phyloP scores from a whole-genome alignment of 2,888 invertebrate genomes.

The Halocaridina rubra region DNA sequence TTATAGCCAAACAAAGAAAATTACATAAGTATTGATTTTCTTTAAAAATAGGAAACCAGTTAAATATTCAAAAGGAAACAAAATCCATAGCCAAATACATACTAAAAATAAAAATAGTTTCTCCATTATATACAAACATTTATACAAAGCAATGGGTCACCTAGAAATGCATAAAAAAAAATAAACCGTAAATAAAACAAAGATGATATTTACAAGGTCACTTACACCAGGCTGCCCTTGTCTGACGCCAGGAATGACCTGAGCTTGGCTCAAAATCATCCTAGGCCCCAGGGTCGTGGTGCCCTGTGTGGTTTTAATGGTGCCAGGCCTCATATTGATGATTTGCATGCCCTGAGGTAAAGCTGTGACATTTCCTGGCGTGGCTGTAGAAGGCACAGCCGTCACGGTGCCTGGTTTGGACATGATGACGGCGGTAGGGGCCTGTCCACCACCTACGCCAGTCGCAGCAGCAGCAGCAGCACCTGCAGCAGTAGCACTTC shows the following conservation, averaged over 20 bases:
- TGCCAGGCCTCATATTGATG: constrained; percentile 54
- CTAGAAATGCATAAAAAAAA: no score
- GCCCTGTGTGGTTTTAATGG: constrained; percentile 49
- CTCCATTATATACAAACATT: no score
- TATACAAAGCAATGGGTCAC: no score
- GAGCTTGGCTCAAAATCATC: constrained; percentile 60
- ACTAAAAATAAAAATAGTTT: neutral
- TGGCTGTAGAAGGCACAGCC: constrained; percentile 47
- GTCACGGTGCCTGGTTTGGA: constrained; percentile 61
- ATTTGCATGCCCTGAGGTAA: constrained; percentile 61
- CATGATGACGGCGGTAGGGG: constrained; percentile 56
- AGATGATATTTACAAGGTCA: no score
- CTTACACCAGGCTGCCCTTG: constrained; percentile 85
- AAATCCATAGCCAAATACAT: no score
- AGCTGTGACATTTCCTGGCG: constrained; percentile 47
- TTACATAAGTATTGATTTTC: no score
- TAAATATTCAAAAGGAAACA: no score
- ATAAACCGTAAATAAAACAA: no score
- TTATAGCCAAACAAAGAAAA: no score
- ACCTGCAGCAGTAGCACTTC: constrained; percentile 35
- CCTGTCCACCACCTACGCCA: constrained; percentile 8
- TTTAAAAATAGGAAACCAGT: no score
- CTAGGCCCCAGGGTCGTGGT: constrained; percentile 42
- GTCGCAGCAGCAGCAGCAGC: neutral
- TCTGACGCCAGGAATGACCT: constrained; percentile 73